Evolutionary conservation across 2,797 vertebrate species (phyloP).

Genomic region (Menidia menidia): DNA sequence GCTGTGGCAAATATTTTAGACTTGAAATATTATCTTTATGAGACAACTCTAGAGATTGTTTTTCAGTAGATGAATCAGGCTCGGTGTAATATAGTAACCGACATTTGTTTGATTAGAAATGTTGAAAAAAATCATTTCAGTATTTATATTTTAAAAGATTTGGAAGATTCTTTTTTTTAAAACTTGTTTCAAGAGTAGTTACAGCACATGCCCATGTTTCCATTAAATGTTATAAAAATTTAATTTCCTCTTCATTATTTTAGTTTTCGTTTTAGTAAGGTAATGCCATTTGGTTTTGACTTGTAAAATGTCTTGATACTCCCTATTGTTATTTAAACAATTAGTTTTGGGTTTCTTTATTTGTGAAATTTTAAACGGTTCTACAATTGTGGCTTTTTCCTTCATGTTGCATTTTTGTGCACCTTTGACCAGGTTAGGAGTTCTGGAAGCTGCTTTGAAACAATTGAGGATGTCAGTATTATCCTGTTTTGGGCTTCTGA

Average conservation of each 20-base stretch:
- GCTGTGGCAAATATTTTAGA: conserved; percentile 1
- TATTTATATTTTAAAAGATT: conserved; percentile 29
- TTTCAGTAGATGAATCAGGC: neutral
- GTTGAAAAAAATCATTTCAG: neutral
- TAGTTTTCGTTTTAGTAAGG: neutral
- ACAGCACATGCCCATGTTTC: conserved; percentile 15
- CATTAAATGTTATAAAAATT: conserved; percentile 38
- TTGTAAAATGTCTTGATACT: neutral
- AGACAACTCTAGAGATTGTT: neutral
- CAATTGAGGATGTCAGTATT: neutral
- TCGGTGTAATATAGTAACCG: neutral
- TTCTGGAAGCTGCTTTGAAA: neutral
- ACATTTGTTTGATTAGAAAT: neutral
- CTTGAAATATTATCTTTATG: neutral
- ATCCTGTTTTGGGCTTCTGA: neutral
- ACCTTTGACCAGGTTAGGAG: neutral
- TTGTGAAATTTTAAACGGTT: neutral
- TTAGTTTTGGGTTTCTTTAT: neutral
- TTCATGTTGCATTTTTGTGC: neutral
- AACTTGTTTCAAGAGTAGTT: conserved; percentile 7
- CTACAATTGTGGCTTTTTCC: neutral
- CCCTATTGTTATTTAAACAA: neutral
- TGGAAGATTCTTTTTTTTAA: neutral
- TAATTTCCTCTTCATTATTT: neutral
- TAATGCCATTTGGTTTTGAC: neutral